Base-by-base conservation (phyloP, 2,888 invertebrate species). In the Ormyrus pomaceus region DNA sequence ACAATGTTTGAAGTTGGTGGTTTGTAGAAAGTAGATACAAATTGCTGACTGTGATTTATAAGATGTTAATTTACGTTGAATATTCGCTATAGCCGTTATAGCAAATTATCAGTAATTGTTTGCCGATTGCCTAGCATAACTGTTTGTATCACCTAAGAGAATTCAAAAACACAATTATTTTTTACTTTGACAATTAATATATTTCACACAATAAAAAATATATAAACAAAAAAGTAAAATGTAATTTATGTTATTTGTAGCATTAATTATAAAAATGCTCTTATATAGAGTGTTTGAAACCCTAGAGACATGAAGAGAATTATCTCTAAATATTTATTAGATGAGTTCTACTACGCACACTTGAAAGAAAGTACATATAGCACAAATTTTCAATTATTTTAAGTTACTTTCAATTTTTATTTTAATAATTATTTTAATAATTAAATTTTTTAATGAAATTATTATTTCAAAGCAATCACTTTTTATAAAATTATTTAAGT, bases 41-140 rank as follows among this genome's bases (percentile, higher is more conserved):
- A 82, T 73, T 74, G 56, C 66, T 71, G 66, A 69, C 79, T 82
- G 82, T 82, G 82, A 82, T 82, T 34, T 74, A 55, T 56, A 69
- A 79, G 34, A 77, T 68, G 34, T 70, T 79, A 68, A 69, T 79
- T 77, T 82, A 65, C 77, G 56, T 72, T 68, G 45, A 46, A 55
- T 48, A 58, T 13, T 56, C 65, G 65, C 59, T 78, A 13, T 69
- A 79, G 7, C 19, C 45, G 51, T 79, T 71, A 66, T 76, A 19
- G 55, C 53, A 45, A 11, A 48, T 64, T 65, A 59, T 10, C 65
- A 53, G 19, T 70, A 53, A 74, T 74, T 69, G 61, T 69, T 74
- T 59, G 69, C 45, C 8, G 65, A 65, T 64, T 70, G 65, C 55
- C 61, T 65, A 65, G 56, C 34, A 34, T 68, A 62, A 61, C 51